phyloP scores from a whole-genome alignment of 2,888 invertebrate species.

The Iphiclides podalirius region DNA sequence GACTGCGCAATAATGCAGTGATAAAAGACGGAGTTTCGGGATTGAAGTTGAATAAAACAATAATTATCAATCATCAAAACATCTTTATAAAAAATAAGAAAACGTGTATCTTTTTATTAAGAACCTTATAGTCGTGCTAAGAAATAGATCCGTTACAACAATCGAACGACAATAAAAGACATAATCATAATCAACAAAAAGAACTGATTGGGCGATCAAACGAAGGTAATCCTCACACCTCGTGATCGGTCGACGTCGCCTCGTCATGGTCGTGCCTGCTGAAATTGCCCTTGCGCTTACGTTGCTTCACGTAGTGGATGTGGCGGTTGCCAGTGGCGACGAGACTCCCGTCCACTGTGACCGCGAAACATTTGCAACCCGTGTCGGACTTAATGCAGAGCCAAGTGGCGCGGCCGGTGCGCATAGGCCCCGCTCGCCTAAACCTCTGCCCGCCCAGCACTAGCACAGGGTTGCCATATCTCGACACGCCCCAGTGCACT shows the following conservation, averaged over 20 bases:
- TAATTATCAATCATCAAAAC: background rate
- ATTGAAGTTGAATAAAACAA: too few species aligned
- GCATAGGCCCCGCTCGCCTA: constrained; percentile 40
- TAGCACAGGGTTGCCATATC: constrained; percentile 60
- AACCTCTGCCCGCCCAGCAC: constrained; percentile 57
- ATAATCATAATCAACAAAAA: too few species aligned
- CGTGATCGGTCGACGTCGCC: background rate
- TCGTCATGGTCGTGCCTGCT: background rate
- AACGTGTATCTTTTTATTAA: too few species aligned
- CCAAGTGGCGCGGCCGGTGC: constrained; percentile 43
- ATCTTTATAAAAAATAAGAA: too few species aligned
- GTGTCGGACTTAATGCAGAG: constrained; percentile 66
- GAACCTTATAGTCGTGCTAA: too few species aligned
- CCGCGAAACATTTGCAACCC: constrained; percentile 56
- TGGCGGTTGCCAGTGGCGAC: constrained; percentile 47
- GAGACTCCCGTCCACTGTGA: constrained; percentile 45
- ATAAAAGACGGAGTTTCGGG: too few species aligned
- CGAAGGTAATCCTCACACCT: too few species aligned
- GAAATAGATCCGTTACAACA: too few species aligned
- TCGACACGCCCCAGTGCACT: constrained; percentile 60
- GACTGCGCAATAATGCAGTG: too few species aligned
- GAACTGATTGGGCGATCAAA: too few species aligned
- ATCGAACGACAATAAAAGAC: too few species aligned
- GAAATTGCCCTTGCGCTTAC: background rate
- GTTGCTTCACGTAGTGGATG: constrained; percentile 39